phyloP scores from a whole-genome alignment of 2,113 vertebrate genomes.

The Sebastes fasciatus region DNA sequence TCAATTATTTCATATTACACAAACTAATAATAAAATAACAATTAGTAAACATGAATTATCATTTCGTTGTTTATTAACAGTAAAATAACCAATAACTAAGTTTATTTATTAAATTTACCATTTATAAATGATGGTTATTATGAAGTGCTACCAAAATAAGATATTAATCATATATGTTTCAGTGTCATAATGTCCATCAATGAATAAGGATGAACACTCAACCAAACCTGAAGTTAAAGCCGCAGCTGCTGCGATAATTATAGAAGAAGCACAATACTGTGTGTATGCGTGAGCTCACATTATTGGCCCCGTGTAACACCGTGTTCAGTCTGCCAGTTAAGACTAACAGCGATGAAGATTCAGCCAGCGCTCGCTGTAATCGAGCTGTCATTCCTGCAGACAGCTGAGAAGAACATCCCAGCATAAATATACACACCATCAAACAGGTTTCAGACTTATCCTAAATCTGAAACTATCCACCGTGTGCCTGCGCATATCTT shows the following conservation, averaged over 20 bases:
- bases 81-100: too few relatives aligned
- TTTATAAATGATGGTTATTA: too few relatives aligned
- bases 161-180: neutral
- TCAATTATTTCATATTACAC: too few relatives aligned
- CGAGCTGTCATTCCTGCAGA: slow-evolving; percentile 71
- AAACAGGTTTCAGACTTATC: slow-evolving; percentile 66
- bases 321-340: slow-evolving; percentile 57
- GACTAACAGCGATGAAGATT: slow-evolving; percentile 51
- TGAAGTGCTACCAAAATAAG: neutral
- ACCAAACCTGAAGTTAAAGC: neutral
- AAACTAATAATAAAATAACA: too few relatives aligned
- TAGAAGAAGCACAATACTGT: slow-evolving; percentile 28
- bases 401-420: slow-evolving; percentile 67
- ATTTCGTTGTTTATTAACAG: too few relatives aligned
- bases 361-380: slow-evolving; percentile 56
- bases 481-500: slow-evolving; percentile 56
- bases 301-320: slow-evolving; percentile 32
- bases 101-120: too few relatives aligned
- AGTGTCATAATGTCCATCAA: neutral
- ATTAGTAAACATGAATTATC: too few relatives aligned
- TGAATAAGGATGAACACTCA: neutral
- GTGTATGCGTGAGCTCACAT: slow-evolving; percentile 28
- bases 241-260: slow-evolving; percentile 40
- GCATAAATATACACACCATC: slow-evolving; percentile 67
- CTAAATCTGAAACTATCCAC: slow-evolving; percentile 63